Conservation (phyloP, 2,888 invertebrate genomes). For the Eulithis testata region DNA sequence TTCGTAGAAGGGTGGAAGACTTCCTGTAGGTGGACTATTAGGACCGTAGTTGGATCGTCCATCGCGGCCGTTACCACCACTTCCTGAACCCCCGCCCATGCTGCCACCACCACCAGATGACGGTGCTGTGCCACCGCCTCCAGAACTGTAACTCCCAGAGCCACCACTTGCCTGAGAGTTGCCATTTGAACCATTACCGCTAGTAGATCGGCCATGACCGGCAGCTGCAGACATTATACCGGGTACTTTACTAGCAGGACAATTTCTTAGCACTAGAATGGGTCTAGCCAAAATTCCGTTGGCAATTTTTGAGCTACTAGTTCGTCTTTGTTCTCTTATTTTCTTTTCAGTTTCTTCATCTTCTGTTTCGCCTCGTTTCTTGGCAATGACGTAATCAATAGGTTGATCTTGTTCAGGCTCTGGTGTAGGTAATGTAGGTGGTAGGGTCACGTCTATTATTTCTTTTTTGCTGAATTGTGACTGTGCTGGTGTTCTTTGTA, state of each 20-base stretch:
- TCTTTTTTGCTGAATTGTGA: constrained; percentile 80
- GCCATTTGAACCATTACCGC: constrained; percentile 81
- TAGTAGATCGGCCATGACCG: constrained; percentile 90
- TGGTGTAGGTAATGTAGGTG: constrained; percentile 74
- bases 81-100: constrained; percentile 89
- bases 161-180: constrained; percentile 81
- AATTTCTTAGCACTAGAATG: constrained; percentile 82
- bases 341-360: constrained; percentile 88
- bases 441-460: constrained; percentile 77
- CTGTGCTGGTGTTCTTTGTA: constrained; percentile 90
- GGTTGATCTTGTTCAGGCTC: constrained; percentile 94
- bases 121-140: constrained; percentile 83
- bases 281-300: constrained; percentile 83
- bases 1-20: constrained; percentile 95
- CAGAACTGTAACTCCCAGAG: constrained; percentile 82
- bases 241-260: constrained; percentile 85
- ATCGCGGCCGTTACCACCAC: constrained; percentile 91
- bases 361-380: constrained; percentile 88
- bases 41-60: constrained; percentile 94
- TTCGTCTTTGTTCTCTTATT: constrained; percentile 87
- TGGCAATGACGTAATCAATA: constrained; percentile 94
- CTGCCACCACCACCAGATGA: constrained; percentile 86
- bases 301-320: constrained; percentile 87
- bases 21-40: constrained; percentile 94
- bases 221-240: constrained; percentile 90